Percentiles rank a stretch among this genome's conserved stretches.
Conservation (phyloP, 2,113 vertebrate species). For the Butastur rufipennis region DNA sequence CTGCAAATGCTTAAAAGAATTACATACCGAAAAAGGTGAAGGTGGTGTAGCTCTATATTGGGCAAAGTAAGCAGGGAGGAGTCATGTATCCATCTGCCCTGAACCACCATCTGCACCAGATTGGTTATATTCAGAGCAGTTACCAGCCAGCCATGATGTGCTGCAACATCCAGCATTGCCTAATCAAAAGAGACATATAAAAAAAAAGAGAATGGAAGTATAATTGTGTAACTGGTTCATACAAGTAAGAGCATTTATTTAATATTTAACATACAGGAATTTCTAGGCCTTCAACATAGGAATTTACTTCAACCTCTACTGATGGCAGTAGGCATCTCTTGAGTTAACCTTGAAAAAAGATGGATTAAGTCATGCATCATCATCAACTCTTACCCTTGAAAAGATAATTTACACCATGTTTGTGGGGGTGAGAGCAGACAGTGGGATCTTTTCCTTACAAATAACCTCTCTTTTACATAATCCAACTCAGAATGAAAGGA, state of each 20-base stretch:
- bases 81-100: conserved; percentile 91
- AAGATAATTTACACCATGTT: not conserved
- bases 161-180: conserved; percentile 95
- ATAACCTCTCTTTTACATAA: not conserved
- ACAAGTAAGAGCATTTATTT: not conserved
- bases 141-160: conserved; percentile 92
- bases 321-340: not conserved
- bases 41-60: conserved; percentile 84
- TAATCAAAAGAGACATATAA: conserved; percentile 36
- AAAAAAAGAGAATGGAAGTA: not conserved
- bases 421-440: not conserved
- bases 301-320: not conserved
- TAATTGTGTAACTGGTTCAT: not conserved
- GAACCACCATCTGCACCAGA: conserved; percentile 93
- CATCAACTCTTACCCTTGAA: not conserved
- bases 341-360: not conserved
- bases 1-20: not conserved
- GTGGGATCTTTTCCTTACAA: not conserved
- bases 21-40: conserved; percentile 88
- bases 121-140: conserved; percentile 87
- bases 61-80: conserved; percentile 89
- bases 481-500: not conserved
- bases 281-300: not conserved
- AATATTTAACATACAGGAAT: not conserved
- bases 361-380: not conserved